Base-by-base conservation (phyloP, 2,113 vertebrate species). In the Serilophus lunatus region DNA sequence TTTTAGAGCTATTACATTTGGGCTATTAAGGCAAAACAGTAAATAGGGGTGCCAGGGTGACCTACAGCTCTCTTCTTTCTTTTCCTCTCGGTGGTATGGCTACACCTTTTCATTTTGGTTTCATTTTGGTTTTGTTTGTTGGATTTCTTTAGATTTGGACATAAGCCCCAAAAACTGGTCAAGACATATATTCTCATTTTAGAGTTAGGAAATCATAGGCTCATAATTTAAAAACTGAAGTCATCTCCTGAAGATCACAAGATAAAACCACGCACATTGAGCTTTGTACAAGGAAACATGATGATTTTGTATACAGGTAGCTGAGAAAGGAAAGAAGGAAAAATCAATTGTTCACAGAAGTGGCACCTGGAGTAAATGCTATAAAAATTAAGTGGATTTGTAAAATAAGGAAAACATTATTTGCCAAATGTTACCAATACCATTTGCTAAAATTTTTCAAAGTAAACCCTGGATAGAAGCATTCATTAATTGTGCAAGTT, bases 11-110 rank as follows among this genome's bases (percentile, higher is more conserved):
- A 61, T 92, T 94, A n/a, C 56, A 40, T 68, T 94, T 78, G 56
- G 64, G 35, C 69, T 95, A 65, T 82, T 95, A 93, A 93, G 42
- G 91, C 61, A 92, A 91, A 96, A 89, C 77, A 84, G 69, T 81
- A 87, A 93, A 84, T 29, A 84, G 12, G 10, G 13, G 7, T 68
- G 25, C n/a, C 74, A 72, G 72, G 36, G 23, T 81, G 77, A 87
- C 53, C 61, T 93, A 80, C 31, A 53, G 36, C 47, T 71, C 56
- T 51, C 64, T 63, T 70, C 11, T 35, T 83, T 76, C 59, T 65
- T 86, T 86, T 92, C 25, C 74, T 94, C 51, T 70, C 36, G 40
- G n/a, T 12, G 51, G 13, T 57, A 40, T 22, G 78, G 17, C 15
- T 69, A 71, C 26, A 51, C 4, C 47, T 83, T 47, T 47, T 71